A percentile compares a stretch with the other conserved stretches of the same genome.
Conservation (phyloP, 2,888 invertebrate species). For the Deilephila porcellus region DNA sequence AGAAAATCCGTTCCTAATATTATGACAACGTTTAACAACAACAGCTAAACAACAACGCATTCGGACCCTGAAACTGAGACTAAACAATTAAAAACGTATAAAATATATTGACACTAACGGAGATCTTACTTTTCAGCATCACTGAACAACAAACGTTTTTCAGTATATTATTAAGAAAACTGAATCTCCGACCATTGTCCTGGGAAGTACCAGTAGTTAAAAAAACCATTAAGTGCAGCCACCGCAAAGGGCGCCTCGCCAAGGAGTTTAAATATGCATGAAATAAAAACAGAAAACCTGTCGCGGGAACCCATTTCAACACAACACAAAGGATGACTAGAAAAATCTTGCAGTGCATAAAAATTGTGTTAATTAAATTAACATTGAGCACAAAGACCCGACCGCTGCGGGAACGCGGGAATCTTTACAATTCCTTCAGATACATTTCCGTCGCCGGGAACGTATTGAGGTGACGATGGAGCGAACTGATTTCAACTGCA, state of each 20-base stretch:
- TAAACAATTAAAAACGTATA: background rate
- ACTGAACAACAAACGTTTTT: background rate
- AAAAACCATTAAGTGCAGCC: background rate
- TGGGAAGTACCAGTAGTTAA: background rate
- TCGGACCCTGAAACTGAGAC: too few relatives aligned
- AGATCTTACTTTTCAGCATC: background rate
- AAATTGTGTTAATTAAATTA: conserved; percentile 12
- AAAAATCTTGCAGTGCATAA: background rate
- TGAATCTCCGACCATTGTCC: background rate
- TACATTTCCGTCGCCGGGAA: background rate
- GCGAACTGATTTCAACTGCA: conserved; percentile 54
- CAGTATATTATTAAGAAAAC: background rate
- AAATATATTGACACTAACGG: too few relatives aligned
- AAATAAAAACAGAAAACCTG: background rate
- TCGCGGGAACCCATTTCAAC: background rate
- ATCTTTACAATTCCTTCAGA: background rate
- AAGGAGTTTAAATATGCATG: conserved; percentile 10
- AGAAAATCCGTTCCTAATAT: too few relatives aligned
- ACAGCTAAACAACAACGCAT: too few relatives aligned
- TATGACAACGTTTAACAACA: too few relatives aligned
- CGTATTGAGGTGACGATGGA: background rate
- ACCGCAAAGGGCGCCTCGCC: conserved; percentile 2
- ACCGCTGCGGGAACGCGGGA: conserved; percentile 11
- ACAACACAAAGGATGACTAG: background rate
- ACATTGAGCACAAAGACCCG: conserved; percentile 5